Conservation (phyloP, 2,888 invertebrate species). For the Epicampocera succincta region DNA sequence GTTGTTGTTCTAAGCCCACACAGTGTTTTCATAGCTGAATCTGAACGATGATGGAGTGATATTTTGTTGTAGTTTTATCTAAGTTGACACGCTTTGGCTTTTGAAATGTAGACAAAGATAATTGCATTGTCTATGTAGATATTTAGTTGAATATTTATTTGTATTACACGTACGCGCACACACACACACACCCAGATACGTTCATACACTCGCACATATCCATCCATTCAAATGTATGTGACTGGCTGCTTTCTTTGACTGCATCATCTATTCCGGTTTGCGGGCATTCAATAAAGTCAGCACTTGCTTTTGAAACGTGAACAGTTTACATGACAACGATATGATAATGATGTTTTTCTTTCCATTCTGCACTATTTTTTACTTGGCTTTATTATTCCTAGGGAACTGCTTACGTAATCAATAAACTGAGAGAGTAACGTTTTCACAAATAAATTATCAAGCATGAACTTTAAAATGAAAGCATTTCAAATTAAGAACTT, state of each 20-base stretch:
- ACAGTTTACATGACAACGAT: conserved; percentile 62
- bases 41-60: conserved; percentile 61
- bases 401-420: conserved; percentile 34
- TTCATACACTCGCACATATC: neutral
- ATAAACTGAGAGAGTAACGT: conserved; percentile 34
- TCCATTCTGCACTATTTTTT: neutral
- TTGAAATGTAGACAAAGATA: conserved; percentile 61
- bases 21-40: conserved; percentile 43
- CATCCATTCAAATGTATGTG: neutral
- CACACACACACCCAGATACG: no score
- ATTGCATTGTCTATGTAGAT: conserved; percentile 57
- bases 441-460: conserved; percentile 8
- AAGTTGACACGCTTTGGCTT: conserved; percentile 62
- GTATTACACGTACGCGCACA: no score
- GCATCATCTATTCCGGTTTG: neutral
- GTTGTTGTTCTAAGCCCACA: conserved; percentile 44
- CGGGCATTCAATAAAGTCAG: conserved; percentile 51
- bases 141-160: conserved; percentile 1
- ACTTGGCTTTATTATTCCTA: neutral
- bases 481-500: neutral
- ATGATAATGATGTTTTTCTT: conserved; percentile 57
- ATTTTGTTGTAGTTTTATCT: conserved; percentile 48
- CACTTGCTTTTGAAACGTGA: conserved; percentile 62
- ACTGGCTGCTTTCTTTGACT: neutral
- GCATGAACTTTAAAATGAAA: neutral